Conservation (phyloP, 1,140 invertebrate species). For the Colletes latitarsis region DNA sequence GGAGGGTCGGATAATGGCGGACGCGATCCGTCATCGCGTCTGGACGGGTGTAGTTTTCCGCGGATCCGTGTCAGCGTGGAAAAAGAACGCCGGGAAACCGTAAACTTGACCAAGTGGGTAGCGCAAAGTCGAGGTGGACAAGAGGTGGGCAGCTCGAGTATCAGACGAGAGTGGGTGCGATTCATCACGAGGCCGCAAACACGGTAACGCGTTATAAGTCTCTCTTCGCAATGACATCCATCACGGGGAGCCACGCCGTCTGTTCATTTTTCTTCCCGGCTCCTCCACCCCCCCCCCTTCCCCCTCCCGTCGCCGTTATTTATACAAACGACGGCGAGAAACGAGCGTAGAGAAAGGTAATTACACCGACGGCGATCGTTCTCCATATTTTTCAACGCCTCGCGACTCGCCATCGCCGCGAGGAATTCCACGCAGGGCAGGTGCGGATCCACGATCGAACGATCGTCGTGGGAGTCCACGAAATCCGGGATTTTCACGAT, state of each 20-base stretch:
- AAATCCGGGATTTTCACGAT: slow-evolving; percentile 1
- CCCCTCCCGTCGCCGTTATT: background rate
- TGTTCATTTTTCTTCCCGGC: slow-evolving; percentile 33
- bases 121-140: slow-evolving; percentile 53
- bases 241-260: slow-evolving; percentile 52
- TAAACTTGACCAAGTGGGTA: slow-evolving; percentile 61
- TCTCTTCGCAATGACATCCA: slow-evolving; percentile 51
- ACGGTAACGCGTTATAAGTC: slow-evolving; percentile 48
- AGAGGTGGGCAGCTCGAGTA: slow-evolving; percentile 52
- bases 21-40: no score
- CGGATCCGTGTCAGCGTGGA: background rate
- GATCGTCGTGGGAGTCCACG: slow-evolving; percentile 28
- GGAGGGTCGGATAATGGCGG: no score
- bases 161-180: slow-evolving; percentile 56
- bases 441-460: background rate
- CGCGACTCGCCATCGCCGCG: no score
- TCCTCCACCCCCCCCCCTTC: no score
- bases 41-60: background rate
- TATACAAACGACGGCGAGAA: slow-evolving; percentile 15
- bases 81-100: slow-evolving; percentile 3
- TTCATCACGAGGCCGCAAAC: slow-evolving; percentile 58
- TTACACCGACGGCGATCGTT: slow-evolving; percentile 10
- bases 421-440: background rate
- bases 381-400: slow-evolving; percentile 8
- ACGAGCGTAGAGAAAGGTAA: slow-evolving; percentile 8